Base-by-base conservation (phyloP, 2,113 vertebrate genomes). In the Scalopus aquaticus region DNA sequence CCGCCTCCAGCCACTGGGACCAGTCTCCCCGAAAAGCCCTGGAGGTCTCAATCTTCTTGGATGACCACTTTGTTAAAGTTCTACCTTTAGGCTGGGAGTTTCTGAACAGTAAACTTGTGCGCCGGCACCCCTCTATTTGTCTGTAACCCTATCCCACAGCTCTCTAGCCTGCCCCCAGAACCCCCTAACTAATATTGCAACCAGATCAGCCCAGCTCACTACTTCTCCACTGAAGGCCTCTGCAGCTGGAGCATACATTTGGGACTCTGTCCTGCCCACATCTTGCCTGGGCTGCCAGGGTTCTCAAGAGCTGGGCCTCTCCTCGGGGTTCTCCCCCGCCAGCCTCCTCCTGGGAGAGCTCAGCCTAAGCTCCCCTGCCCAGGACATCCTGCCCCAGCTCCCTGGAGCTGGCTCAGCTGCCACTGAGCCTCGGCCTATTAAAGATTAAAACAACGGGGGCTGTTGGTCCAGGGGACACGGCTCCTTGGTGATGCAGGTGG, bases 361-460 rank as follows among this genome's bases (percentile, higher is more conserved):
- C 32, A 28, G 72, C 17, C 37, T 7, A 35, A 35, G 86, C 42
- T 88, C 30, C 62, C 60, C 80, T 49, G 56, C 51, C 58, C 30
- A 28, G 79, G 64, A 79, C 90, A 90, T 94, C 64, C 39, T 60
- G 58, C 56, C 19, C 37, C 51, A 16, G 60, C 70, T 91, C 15
- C 42, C 58, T 69, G 80, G 83, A 46, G 46, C n/a, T 42, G 39
- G 37, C 42, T 74, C 69, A 12, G 9, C 81, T 83, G 74, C 86
- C 74, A 67, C 64, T 11, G 67, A 90, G 64, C 39, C 35, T 95
- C 30, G 5, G 67, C 69, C 49, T 81, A 94, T 97, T 96, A 97
- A 97, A 97, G 51, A 95, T 97, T 97, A 96, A 97, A 92, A 86
- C 26, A 16, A 16, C 28, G 79, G 20, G 62, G 83, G 74, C n/a